Evolutionary conservation across 2,888 invertebrate genomes (phyloP).

Genomic region (Phalera bucephala): DNA sequence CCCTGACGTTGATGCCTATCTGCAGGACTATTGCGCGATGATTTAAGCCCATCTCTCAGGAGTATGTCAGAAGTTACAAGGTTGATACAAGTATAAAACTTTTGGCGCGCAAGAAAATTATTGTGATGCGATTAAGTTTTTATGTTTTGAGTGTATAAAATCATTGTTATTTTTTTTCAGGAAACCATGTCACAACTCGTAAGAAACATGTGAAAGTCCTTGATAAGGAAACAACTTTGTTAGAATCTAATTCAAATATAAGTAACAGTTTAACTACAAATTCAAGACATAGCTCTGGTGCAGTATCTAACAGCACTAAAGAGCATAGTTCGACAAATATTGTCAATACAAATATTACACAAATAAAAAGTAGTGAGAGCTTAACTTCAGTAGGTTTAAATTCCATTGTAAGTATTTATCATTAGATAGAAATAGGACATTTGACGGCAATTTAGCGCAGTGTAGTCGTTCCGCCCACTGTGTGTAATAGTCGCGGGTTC

Average conservation of each 20-base stretch:
- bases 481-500: too few relatives aligned
- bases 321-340: conserved; percentile 6
- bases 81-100: too few relatives aligned
- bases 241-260: conserved; percentile 17
- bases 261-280: conserved; percentile 8
- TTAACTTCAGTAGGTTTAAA: conserved; percentile 19
- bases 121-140: too few relatives aligned
- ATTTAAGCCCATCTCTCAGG: too few relatives aligned
- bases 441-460: too few relatives aligned
- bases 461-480: too few relatives aligned
- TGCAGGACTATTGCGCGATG: too few relatives aligned
- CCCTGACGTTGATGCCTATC: too few relatives aligned
- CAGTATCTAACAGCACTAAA: conserved; percentile 8
- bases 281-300: conserved; percentile 11
- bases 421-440: too few relatives aligned
- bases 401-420: conserved; percentile 33
- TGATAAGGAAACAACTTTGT: conserved; percentile 30
- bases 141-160: too few relatives aligned
- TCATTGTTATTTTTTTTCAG: conserved; percentile 31
- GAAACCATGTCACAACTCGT: conserved; percentile 38
- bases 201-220: conserved; percentile 38
- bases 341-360: background rate
- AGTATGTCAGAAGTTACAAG: too few relatives aligned
- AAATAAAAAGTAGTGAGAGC: conserved; percentile 22
- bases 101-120: too few relatives aligned